A percentile compares a stretch with the other conserved stretches of the same genome.
Conservation (phyloP, 2,113 vertebrate genomes). For the Fregata magnificens region DNA sequence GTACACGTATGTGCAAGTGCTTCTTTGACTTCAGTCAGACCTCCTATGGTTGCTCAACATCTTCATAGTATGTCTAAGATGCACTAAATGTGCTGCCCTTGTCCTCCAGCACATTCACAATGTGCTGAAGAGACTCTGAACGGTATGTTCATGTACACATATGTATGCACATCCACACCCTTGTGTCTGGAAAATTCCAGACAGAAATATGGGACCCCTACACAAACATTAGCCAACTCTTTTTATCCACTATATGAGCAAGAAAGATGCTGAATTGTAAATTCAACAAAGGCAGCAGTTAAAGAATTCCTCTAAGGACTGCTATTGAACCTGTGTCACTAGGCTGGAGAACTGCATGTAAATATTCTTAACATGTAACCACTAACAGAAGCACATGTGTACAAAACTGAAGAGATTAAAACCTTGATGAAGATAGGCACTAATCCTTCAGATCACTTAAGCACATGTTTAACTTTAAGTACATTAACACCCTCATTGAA, state of each 20-base stretch:
- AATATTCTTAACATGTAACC: neutral
- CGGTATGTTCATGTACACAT: neutral
- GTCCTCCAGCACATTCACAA: neutral
- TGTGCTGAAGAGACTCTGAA: neutral
- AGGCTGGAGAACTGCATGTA: neutral
- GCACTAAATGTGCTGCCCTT: neutral
- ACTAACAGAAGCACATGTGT: neutral
- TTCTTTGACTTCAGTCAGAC: neutral
- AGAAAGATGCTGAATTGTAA: neutral
- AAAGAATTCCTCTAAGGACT: neutral
- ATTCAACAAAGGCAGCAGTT: neutral
- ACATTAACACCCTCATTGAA: neutral
- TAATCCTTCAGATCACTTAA: constrained; percentile 33
- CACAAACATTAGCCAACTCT: neutral
- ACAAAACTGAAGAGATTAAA: neutral
- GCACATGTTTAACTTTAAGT: constrained; percentile 40
- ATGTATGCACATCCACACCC: neutral
- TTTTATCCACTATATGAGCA: neutral
- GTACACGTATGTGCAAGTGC: neutral
- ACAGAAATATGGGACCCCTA: neutral
- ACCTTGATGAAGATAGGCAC: neutral
- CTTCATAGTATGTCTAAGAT: neutral
- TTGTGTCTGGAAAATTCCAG: neutral
- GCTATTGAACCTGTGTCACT: neutral
- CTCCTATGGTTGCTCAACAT: neutral